Base-by-base conservation (phyloP, 2,888 invertebrate genomes). In the Ptychoptera albimana region DNA sequence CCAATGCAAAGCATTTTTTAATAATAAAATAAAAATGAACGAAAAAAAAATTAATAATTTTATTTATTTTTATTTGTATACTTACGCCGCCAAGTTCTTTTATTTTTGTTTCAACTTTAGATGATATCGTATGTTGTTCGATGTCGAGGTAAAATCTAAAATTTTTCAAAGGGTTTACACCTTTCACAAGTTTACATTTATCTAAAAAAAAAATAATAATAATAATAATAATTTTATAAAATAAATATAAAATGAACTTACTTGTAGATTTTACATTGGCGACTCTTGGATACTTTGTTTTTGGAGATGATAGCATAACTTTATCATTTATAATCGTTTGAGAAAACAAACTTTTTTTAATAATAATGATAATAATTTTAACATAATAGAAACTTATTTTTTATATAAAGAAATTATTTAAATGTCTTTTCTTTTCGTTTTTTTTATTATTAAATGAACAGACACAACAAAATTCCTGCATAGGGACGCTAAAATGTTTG, bases 141-240 rank as follows among this genome's bases (percentile, higher is more conserved):
- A 83, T 73, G 60, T 82, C 81, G 71, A 83, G 72, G 64, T 81
- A 83, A 68, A 82, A 82, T 60, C 73, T 76, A 58, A 77, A 78
- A 62, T 76, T 74, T 55, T 72, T 72, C 60, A 82, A 60, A 42
- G 75, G 74, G 57, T 72, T 73, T 45, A 65, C 62, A 52, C 68
- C 65, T 54, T 68, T 72, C 51, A 67, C 58, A 52, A 64, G 55
- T 56, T 53, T 53, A 46, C 54, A 52, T 48, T 51, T 51, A 39
- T 45, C 53, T 50, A 51, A 46, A 35, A 52, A 15, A 37, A 38
- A 10, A 23, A 38, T 38, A 38, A n/a, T 15, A 10, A 16, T n/a
- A 38, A 15, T 7, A 23, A 38, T 37, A 15, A 31, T 32, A 40
- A 31, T 12, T 14, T 30, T 29, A 40, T 32, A n/a, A 30, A 10